Conservation (phyloP, 92 coral and sea anemone species). For the Palythoa caribaeorum region DNA sequence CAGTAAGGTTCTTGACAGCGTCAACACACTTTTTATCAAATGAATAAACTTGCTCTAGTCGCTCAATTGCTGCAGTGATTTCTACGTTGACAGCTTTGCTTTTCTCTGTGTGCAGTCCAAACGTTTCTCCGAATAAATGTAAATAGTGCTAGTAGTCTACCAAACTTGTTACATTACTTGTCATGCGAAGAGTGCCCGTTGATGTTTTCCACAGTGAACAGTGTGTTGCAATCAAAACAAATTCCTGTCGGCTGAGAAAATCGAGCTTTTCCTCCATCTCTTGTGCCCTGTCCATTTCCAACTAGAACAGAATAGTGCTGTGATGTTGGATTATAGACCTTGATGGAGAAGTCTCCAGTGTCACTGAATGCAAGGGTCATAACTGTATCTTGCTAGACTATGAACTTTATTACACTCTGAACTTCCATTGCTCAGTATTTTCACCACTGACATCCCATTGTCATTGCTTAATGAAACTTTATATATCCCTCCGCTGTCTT, state of each 20-base stretch:
- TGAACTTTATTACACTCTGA: slow-evolving; percentile 68
- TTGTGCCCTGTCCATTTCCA: slow-evolving; percentile 63
- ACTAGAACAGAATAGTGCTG: slow-evolving; percentile 58
- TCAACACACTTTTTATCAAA: too few relatives aligned
- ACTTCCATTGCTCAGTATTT: slow-evolving; percentile 58
- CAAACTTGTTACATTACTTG: slow-evolving; percentile 42
- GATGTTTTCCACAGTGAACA: slow-evolving; percentile 65
- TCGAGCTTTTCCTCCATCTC: slow-evolving; percentile 50
- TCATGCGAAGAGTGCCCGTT: slow-evolving; percentile 50
- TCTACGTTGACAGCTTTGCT: slow-evolving; percentile 10
- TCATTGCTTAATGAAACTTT: slow-evolving; percentile 30
- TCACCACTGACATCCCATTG: slow-evolving; percentile 55
- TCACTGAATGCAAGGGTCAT: slow-evolving; percentile 65
- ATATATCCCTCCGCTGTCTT: slow-evolving; percentile 67
- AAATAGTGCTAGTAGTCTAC: neutral
- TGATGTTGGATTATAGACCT: slow-evolving; percentile 49
- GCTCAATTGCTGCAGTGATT: slow-evolving; percentile 60
- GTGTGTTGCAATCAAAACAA: slow-evolving; percentile 62
- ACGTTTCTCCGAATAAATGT: slow-evolving; percentile 68
- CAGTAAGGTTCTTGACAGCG: slow-evolving; percentile 14
- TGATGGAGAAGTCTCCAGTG: slow-evolving; percentile 73
- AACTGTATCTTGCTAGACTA: slow-evolving; percentile 68
- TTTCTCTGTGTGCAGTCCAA: slow-evolving; percentile 52
- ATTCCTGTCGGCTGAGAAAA: slow-evolving; percentile 58
- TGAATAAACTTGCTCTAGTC: slow-evolving; percentile 54